These are phyloP conservation scores for Diacarnus erythraeanus DNA, from an alignment of 37 sponge, comb jelly and placozoan genomes.

Conservation along the genomic window DNA sequence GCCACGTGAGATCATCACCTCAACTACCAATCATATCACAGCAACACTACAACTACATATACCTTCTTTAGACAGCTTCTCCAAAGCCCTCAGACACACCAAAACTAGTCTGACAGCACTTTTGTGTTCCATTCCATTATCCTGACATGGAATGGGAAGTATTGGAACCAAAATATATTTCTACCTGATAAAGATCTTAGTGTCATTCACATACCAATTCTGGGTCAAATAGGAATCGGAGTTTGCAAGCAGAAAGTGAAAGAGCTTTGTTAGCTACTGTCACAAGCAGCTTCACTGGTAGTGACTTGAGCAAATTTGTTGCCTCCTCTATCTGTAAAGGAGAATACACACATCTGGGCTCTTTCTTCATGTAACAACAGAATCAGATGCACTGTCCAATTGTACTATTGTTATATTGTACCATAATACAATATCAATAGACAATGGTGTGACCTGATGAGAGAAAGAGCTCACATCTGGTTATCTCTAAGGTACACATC, in stretches of 20 bases:
- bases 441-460: no score
- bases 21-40: not conserved
- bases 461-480: no score
- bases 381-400: no score
- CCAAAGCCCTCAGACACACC: conserved; percentile 17
- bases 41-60: not conserved
- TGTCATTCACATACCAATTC: conserved; percentile 13
- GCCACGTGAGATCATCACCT: conserved; percentile 1
- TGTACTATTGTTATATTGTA: no score
- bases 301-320: not conserved
- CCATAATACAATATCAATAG: no score
- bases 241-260: conserved; percentile 7
- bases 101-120: conserved; percentile 1
- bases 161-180: not conserved
- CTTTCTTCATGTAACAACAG: no score
- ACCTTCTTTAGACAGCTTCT: conserved; percentile 17
- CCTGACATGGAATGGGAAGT: not conserved
- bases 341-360: not conserved
- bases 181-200: not conserved
- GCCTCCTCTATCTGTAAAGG: conserved; percentile 1
- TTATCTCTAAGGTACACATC: no score
- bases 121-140: not conserved
- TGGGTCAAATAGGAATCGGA: conserved; percentile 9
- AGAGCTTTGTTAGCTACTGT: not conserved
- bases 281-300: not conserved